Evolutionary conservation across 2,888 invertebrate species (phyloP).

Genomic region (Lepidochrysops patricia): DNA sequence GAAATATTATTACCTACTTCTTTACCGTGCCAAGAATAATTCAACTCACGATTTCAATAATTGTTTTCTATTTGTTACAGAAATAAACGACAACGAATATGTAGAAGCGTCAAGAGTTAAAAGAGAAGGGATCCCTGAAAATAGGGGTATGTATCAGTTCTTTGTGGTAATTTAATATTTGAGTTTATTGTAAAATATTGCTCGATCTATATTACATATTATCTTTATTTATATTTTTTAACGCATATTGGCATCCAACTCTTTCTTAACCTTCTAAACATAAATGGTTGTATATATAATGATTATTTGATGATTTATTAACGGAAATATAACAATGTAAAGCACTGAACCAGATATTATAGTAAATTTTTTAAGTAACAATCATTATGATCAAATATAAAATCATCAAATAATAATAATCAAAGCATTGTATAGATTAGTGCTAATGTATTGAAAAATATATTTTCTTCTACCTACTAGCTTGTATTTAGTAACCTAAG

Average conservation of each 20-base stretch:
- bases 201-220: slow-evolving; percentile 18
- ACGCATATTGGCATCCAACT: background rate
- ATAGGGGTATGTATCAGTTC: slow-evolving; percentile 58
- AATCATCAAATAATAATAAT: slow-evolving; percentile 24
- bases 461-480: slow-evolving; percentile 47
- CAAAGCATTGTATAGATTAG: slow-evolving; percentile 26
- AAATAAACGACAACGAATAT: slow-evolving; percentile 49
- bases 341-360: no score
- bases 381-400: slow-evolving; percentile 7
- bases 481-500: slow-evolving; percentile 31
- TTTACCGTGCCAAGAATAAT: no score
- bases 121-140: slow-evolving; percentile 64
- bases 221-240: slow-evolving; percentile 20
- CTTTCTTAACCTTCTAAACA: background rate
- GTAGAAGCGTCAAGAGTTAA: slow-evolving; percentile 64
- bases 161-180: no score
- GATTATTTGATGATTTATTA: background rate
- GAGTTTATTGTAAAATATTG: slow-evolving; percentile 20
- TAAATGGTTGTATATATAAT: background rate
- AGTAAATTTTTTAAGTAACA: no score
- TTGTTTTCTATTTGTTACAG: slow-evolving; percentile 46
- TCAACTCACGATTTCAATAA: background rate
- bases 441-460: slow-evolving; percentile 40
- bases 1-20: no score
- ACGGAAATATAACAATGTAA: background rate